Evolutionary conservation across 2,888 invertebrate genomes (phyloP).

Genomic region (Eupelmus urozonus): DNA sequence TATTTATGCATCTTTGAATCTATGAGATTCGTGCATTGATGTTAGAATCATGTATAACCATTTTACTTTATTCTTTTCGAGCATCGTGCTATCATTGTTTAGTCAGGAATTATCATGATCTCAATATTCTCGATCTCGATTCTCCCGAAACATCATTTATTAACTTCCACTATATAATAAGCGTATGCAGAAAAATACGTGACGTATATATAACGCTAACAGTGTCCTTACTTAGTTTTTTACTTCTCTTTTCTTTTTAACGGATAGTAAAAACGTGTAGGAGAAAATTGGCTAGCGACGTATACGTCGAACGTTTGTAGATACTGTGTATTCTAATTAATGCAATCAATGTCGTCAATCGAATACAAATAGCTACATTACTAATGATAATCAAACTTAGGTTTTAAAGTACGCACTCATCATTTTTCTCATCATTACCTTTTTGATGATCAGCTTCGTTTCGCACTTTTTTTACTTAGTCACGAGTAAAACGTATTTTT

Average conservation of each 20-base stretch:
- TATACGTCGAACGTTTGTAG: conserved; percentile 63
- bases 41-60: neutral
- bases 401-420: conserved; percentile 53
- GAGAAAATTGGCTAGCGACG: conserved; percentile 73
- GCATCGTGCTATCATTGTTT: neutral
- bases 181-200: conserved; percentile 67
- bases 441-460: neutral
- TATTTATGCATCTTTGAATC: neutral
- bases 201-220: conserved; percentile 62
- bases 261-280: conserved; percentile 72
- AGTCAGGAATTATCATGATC: conserved; percentile 1
- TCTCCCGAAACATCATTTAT: too few relatives aligned
- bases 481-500: neutral
- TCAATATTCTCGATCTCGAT: conserved; percentile 4
- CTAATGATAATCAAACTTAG: conserved; percentile 70
- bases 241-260: conserved; percentile 69
- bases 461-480: neutral
- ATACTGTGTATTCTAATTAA: conserved; percentile 55
- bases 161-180: conserved; percentile 57
- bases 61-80: neutral
- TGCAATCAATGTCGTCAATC: conserved; percentile 66
- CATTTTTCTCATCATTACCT: neutral
- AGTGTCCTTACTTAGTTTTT: conserved; percentile 63
- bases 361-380: conserved; percentile 63
- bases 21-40: neutral